Percentiles rank a stretch among this genome's conserved stretches.
Evolutionary conservation across 2,113 vertebrate genomes (phyloP).

Genomic region (Poecilia latipinna): DNA sequence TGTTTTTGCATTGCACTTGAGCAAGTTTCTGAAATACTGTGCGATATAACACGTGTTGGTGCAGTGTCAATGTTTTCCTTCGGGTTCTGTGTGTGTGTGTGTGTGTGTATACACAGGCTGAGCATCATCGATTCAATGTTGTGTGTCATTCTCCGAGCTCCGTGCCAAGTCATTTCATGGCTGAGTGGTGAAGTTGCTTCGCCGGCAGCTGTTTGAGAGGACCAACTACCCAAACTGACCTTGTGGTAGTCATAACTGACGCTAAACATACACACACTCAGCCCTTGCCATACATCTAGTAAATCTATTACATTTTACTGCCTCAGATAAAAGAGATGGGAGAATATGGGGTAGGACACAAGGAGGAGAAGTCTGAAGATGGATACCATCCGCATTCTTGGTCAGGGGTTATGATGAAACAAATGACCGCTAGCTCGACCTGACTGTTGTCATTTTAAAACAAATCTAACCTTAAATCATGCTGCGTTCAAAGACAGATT

Average conservation of each 20-base stretch:
- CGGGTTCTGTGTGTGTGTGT: constrained; percentile 52
- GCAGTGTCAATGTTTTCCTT: constrained; percentile 76
- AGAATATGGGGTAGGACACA: constrained; percentile 59
- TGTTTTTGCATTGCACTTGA: constrained; percentile 4
- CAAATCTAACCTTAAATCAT: constrained; percentile 3
- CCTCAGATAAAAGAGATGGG: constrained; percentile 44
- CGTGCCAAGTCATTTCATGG: constrained; percentile 81
- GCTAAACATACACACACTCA: constrained; percentile 65
- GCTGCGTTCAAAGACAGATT: neutral
- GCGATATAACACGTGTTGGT: constrained; percentile 55
- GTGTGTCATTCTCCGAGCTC: constrained; percentile 62
- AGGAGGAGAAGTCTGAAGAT: constrained; percentile 43
- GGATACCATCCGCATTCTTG: constrained; percentile 12
- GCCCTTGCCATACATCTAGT: constrained; percentile 53
- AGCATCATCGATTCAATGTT: constrained; percentile 74
- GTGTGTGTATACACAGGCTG: constrained; percentile 47
- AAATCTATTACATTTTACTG: constrained; percentile 71
- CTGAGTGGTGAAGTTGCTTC: constrained; percentile 74
- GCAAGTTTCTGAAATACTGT: constrained; percentile 41
- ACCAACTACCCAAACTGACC: constrained; percentile 79
- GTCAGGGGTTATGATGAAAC: constrained; percentile 1
- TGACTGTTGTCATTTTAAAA: constrained; percentile 3
- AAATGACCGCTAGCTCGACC: neutral
- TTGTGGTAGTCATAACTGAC: constrained; percentile 74
- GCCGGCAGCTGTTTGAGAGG: constrained; percentile 76